Evolutionary conservation across 2,797 vertebrate genomes (phyloP).

Genomic region (Acanthurus lineatus): DNA sequence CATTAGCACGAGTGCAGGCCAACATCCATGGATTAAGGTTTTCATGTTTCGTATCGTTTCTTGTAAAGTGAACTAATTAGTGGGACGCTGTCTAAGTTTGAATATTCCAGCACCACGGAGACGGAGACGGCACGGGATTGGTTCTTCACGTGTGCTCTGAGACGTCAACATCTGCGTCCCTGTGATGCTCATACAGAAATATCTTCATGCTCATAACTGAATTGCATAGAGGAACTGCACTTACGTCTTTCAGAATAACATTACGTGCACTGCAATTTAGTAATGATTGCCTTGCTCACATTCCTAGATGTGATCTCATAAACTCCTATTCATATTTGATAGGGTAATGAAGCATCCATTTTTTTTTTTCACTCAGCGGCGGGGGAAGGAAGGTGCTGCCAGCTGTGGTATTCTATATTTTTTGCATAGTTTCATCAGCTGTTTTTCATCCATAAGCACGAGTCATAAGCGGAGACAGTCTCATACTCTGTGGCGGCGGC

Average conservation of each 20-base stretch:
- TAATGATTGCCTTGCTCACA: conserved; percentile 55
- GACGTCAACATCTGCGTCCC: conserved; percentile 45
- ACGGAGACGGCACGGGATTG: conserved; percentile 1
- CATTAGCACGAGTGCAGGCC: not conserved
- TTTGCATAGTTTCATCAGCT: conserved; percentile 49
- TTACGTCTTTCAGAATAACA: conserved; percentile 25
- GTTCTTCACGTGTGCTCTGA: conserved; percentile 7
- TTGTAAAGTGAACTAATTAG: not conserved
- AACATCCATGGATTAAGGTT: not conserved
- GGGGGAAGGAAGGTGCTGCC: conserved; percentile 36
- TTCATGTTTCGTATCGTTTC: not conserved
- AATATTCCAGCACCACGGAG: not conserved
- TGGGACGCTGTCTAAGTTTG: not conserved
- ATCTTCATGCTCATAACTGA: conserved; percentile 35
- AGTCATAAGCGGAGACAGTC: conserved; percentile 21
- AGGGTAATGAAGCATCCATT: conserved; percentile 67
- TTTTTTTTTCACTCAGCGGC: conserved; percentile 48
- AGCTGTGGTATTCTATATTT: conserved; percentile 59
- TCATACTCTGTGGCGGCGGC: conserved; percentile 35
- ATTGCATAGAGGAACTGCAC: conserved; percentile 12
- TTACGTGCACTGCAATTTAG: conserved; percentile 54
- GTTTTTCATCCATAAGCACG: conserved; percentile 32
- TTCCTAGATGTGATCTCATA: conserved; percentile 63
- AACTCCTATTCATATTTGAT: conserved; percentile 75
- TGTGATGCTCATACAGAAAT: conserved; percentile 29